A percentile compares a stretch with the other conserved stretches of the same genome.
These are phyloP conservation scores for Melitaea athalia DNA, from an alignment of 2,888 invertebrate species.

Conservation along the genomic window DNA sequence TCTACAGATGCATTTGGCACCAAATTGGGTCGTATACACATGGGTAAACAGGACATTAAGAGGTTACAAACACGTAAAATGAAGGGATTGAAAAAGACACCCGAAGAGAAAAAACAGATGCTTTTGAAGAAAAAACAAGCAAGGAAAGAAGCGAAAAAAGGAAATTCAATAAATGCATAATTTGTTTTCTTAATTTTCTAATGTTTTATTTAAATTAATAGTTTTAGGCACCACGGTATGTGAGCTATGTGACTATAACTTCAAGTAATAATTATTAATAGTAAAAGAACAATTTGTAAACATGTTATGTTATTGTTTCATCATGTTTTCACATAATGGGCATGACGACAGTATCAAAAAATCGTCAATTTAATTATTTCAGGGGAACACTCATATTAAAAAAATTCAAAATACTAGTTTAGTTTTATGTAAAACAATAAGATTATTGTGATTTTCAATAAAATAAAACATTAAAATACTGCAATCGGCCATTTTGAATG, in stretches of 20 bases:
- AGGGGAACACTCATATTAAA: too few relatives aligned
- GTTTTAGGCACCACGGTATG: background rate
- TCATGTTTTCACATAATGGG: too few relatives aligned
- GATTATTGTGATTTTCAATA: too few relatives aligned
- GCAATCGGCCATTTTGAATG: too few relatives aligned
- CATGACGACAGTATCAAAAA: too few relatives aligned
- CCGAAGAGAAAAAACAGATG: constrained; percentile 85
- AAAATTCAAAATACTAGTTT: too few relatives aligned
- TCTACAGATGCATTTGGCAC: constrained; percentile 93
- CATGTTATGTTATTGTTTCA: too few relatives aligned
- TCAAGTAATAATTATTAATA: background rate
- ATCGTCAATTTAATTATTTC: too few relatives aligned
- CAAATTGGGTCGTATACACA: constrained; percentile 94
- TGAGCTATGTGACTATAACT: background rate
- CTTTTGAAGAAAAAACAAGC: constrained; percentile 78
- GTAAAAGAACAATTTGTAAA: too few relatives aligned
- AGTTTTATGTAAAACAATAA: too few relatives aligned
- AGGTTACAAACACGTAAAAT: constrained; percentile 94
- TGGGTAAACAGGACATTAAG: constrained; percentile 93
- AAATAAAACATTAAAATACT: too few relatives aligned
- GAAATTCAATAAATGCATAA: constrained; percentile 49
- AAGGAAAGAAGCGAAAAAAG: constrained; percentile 55
- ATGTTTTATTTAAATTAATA: constrained; percentile 14
- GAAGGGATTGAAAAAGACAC: constrained; percentile 91
- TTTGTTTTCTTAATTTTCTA: constrained; percentile 20